Evolutionary conservation across 2,888 invertebrate species (phyloP).

Genomic region (Dascillus cervinus): DNA sequence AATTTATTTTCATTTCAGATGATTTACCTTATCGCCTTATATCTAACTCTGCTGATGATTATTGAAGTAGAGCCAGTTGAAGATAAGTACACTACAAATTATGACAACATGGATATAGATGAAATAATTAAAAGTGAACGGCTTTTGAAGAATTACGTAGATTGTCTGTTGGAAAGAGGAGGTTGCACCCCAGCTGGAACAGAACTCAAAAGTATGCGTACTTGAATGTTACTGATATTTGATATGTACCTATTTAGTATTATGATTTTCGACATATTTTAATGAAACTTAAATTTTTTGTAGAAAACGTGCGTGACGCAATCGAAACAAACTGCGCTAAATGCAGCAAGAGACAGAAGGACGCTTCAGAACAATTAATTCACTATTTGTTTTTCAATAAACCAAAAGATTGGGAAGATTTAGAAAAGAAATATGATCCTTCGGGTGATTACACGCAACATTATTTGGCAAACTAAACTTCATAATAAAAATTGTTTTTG

Average conservation of each 20-base stretch:
- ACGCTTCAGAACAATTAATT: constrained; percentile 57
- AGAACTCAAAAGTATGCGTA: constrained; percentile 46
- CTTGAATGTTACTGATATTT: too few species aligned
- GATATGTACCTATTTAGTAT: neutral
- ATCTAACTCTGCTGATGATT: too few species aligned
- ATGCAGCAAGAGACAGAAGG: constrained; percentile 58
- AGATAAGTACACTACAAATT: constrained; percentile 57
- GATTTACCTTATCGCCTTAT: too few species aligned
- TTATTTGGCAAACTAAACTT: too few species aligned
- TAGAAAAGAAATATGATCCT: constrained; percentile 46
- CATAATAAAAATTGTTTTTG: too few species aligned
- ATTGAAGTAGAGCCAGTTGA: too few species aligned
- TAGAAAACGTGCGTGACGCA: constrained; percentile 65
- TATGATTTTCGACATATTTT: neutral
- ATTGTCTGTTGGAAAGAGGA: constrained; percentile 57
- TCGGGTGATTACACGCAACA: constrained; percentile 53
- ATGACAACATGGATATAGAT: constrained; percentile 62
- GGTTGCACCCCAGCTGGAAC: constrained; percentile 62
- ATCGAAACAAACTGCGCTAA: constrained; percentile 59
- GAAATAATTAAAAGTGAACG: constrained; percentile 58
- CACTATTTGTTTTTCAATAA: constrained; percentile 52
- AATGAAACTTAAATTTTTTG: constrained; percentile 22
- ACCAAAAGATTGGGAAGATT: constrained; percentile 36
- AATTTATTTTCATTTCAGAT: too few species aligned
- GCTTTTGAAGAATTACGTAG: constrained; percentile 58